These are phyloP conservation scores for Barbus barbus DNA, from an alignment of 2,113 vertebrate genomes.

Conservation along the genomic window DNA sequence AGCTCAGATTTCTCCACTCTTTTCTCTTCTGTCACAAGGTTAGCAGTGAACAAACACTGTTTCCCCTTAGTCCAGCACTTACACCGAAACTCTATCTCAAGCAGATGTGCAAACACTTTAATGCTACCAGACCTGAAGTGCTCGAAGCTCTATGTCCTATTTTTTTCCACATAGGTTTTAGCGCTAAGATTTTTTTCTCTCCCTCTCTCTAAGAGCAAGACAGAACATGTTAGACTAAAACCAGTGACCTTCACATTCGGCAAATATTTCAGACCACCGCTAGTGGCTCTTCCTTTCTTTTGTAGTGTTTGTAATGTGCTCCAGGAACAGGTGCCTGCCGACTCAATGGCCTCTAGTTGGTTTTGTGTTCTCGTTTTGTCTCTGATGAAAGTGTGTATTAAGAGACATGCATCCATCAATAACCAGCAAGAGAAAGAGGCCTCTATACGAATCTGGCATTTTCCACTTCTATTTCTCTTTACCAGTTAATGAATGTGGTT, in stretches of 20 bases:
- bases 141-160: constrained; percentile 39
- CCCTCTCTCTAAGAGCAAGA: constrained; percentile 29
- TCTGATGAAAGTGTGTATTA: constrained; percentile 59
- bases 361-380: constrained; percentile 60
- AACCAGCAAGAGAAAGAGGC: constrained; percentile 3
- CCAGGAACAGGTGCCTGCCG: constrained; percentile 58
- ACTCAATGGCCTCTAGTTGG: constrained; percentile 60
- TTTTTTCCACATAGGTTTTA: constrained; percentile 42
- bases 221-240: constrained; percentile 52
- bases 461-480: neutral
- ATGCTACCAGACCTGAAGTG: constrained; percentile 51
- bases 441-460: neutral
- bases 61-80: constrained; percentile 65
- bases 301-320: constrained; percentile 57
- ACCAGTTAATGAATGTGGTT: too few species aligned
- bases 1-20: constrained; percentile 62
- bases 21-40: constrained; percentile 63
- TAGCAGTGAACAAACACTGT: constrained; percentile 54
- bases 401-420: constrained; percentile 31
- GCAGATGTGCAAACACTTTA: constrained; percentile 57
- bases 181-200: neutral
- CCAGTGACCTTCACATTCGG: constrained; percentile 64
- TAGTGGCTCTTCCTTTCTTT: constrained; percentile 51
- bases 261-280: constrained; percentile 57
- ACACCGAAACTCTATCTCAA: constrained; percentile 66